phyloP scores from a whole-genome alignment of 2,797 vertebrate species.

The Poecilia gillii region DNA sequence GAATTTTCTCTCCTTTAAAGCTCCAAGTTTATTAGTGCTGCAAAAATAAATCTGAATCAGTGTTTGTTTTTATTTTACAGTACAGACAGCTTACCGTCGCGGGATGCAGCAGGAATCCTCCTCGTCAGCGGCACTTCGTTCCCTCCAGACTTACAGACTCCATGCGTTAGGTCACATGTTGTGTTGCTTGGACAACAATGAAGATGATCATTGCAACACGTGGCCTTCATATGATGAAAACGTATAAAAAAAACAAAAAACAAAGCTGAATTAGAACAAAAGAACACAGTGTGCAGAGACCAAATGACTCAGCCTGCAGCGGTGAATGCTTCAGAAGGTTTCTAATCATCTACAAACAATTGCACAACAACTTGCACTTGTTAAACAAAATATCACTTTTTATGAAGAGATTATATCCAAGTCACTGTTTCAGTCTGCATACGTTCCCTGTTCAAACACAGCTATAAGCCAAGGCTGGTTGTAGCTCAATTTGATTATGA shows the following conservation, averaged over 20 bases:
- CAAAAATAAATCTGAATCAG: neutral
- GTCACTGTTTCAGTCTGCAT: neutral
- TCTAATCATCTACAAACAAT: neutral
- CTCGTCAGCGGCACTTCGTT: constrained; percentile 48
- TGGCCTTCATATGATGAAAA: constrained; percentile 73
- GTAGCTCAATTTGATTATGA: neutral
- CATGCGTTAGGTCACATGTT: constrained; percentile 79
- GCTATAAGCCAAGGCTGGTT: neutral
- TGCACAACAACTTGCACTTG: neutral
- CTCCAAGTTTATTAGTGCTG: too few relatives aligned
- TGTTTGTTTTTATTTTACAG: neutral
- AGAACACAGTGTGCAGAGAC: neutral
- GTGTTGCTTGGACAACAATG: constrained; percentile 88
- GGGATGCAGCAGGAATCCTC: constrained; percentile 61
- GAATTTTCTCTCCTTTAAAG: neutral
- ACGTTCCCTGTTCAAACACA: neutral
- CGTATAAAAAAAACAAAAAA: neutral
- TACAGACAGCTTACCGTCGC: constrained; percentile 29
- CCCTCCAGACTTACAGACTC: constrained; percentile 60
- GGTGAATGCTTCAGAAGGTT: neutral
- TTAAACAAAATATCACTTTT: neutral
- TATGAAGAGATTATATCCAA: neutral
- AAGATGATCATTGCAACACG: constrained; percentile 85
- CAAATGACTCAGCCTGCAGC: neutral
- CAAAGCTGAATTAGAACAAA: neutral